Evolutionary conservation across 2,113 vertebrate species (phyloP).

Genomic region (Tenebrosternarchus preto): DNA sequence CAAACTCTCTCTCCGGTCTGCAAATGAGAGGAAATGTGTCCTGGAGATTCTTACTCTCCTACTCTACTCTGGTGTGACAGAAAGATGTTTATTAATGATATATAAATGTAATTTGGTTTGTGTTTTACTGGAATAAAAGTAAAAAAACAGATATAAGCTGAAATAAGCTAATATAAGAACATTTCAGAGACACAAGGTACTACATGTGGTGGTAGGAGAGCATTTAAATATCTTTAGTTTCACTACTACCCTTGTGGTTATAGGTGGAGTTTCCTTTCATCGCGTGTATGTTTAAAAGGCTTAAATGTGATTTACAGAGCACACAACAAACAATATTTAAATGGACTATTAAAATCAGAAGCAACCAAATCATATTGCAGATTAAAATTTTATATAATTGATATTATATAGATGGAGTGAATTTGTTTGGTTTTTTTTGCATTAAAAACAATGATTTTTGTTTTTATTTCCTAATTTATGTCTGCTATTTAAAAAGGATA

Average conservation of each 20-base stretch:
- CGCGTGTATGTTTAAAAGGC: conserved; percentile 27
- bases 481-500: no score
- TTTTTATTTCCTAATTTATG: no score
- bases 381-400: no score
- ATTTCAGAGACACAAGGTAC: no score
- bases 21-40: not conserved
- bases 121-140: no score
- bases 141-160: no score
- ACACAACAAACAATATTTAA: not conserved
- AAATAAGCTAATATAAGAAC: no score
- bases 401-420: no score
- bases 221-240: conserved; percentile 52
- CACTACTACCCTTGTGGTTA: conserved; percentile 53
- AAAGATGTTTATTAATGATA: not conserved
- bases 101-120: not conserved
- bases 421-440: not conserved
- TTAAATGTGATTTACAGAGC: conserved; percentile 3
- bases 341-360: not conserved
- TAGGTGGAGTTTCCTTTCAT: conserved; percentile 34
- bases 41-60: conserved; percentile 22
- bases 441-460: not conserved
- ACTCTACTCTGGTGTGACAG: conserved; percentile 34
- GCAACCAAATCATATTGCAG: not conserved
- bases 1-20: conserved; percentile 62
- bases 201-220: not conserved